Conservation (phyloP, 2,797 vertebrate genomes). For the Lutra lutra region DNA sequence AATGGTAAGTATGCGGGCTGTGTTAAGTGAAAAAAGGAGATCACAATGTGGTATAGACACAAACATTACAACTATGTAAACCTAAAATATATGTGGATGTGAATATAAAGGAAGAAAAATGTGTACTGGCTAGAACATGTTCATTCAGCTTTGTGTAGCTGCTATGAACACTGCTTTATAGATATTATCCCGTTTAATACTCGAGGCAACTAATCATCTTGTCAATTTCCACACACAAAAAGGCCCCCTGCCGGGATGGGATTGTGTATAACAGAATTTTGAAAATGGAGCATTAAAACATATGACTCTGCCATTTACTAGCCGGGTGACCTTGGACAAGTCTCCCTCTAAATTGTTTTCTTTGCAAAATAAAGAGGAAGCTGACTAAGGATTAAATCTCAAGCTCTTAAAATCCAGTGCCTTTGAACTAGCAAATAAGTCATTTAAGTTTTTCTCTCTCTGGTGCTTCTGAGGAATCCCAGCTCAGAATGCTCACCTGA, state of each 20-base stretch:
- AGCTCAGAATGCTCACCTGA: neutral
- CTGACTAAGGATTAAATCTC: neutral
- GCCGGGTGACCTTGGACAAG: neutral
- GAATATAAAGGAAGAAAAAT: conserved; percentile 40
- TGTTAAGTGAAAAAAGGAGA: conserved; percentile 29
- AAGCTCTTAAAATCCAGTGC: neutral
- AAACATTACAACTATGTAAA: conserved; percentile 23
- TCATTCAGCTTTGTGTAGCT: neutral
- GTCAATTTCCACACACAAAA: neutral
- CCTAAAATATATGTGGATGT: conserved; percentile 5
- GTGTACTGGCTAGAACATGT: neutral
- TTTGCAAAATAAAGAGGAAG: conserved; percentile 32
- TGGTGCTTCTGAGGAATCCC: neutral
- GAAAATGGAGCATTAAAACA: conserved; percentile 14
- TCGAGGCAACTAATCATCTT: neutral
- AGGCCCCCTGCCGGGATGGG: neutral
- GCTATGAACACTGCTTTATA: neutral
- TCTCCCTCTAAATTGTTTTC: conserved; percentile 13
- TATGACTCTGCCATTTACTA: neutral
- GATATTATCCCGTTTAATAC: neutral
- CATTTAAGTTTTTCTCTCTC: conserved; percentile 26
- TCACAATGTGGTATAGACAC: neutral
- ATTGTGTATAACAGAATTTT: neutral
- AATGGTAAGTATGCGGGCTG: neutral
- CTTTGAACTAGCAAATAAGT: neutral